Conservation (phyloP, 2,113 vertebrate species). For the Melanerpes aurifrons region DNA sequence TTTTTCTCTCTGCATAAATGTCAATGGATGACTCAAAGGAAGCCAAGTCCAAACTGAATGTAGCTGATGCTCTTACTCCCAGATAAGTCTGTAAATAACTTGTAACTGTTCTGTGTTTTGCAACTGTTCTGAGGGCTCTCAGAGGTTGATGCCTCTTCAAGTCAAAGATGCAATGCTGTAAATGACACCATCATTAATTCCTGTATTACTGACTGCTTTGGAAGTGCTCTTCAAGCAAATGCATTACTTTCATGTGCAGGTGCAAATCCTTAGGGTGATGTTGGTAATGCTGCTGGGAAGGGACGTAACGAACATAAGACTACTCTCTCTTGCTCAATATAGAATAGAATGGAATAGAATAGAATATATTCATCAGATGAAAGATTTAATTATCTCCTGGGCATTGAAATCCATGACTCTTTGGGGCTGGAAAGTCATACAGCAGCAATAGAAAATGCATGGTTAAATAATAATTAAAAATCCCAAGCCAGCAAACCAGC, state of each 20-base stretch:
- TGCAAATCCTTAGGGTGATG: background rate
- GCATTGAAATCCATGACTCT: background rate
- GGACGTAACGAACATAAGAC: background rate
- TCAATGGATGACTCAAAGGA: background rate
- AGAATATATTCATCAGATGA: background rate
- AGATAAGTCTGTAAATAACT: background rate
- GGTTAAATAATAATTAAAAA: background rate
- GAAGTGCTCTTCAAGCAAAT: background rate
- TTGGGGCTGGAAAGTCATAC: background rate
- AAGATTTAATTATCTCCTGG: slow-evolving; percentile 18
- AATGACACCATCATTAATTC: background rate
- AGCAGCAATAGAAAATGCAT: background rate
- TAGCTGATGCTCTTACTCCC: background rate
- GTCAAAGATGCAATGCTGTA: background rate
- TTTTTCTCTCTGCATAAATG: background rate
- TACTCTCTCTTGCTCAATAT: background rate
- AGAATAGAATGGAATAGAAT: too few species aligned
- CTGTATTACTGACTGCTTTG: background rate
- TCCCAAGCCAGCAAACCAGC: background rate
- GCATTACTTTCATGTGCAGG: background rate
- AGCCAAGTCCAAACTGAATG: background rate
- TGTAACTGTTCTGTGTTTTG: background rate
- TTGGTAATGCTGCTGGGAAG: background rate
- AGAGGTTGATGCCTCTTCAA: background rate
- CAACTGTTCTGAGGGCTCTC: background rate